Conservation (phyloP, 2,888 invertebrate genomes). For the Amorpha juglandis region DNA sequence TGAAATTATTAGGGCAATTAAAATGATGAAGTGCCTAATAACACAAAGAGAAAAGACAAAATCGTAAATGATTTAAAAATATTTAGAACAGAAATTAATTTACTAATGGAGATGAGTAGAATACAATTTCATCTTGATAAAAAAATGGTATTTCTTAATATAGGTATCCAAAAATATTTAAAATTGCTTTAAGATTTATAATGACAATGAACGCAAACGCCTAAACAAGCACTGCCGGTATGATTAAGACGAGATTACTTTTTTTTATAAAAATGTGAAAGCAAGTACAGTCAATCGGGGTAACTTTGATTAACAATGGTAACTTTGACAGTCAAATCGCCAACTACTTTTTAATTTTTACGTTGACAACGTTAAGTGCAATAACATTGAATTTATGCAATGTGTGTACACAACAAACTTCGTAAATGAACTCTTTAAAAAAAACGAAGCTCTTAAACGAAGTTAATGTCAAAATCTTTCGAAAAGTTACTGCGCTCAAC, state of each 20-base stretch:
- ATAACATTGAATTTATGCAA: too few species aligned
- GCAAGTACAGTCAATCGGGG: too few species aligned
- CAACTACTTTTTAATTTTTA: too few species aligned
- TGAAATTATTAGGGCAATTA: background rate
- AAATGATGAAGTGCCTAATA: conserved; percentile 15
- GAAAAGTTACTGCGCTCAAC: too few species aligned
- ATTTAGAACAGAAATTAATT: background rate
- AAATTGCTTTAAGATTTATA: background rate
- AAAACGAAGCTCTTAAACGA: too few species aligned
- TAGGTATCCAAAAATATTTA: background rate
- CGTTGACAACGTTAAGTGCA: too few species aligned
- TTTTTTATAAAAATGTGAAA: background rate
- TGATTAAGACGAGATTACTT: background rate
- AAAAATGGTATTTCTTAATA: background rate
- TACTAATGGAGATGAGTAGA: background rate
- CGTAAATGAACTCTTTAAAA: too few species aligned
- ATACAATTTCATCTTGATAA: background rate
- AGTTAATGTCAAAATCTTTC: too few species aligned
- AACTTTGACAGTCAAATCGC: too few species aligned
- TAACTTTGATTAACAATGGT: too few species aligned
- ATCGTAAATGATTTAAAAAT: conserved; percentile 8
- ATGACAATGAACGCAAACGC: conserved; percentile 35
- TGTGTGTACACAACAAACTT: too few species aligned
- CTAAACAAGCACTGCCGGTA: conserved; percentile 31
- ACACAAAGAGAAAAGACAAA: background rate